Base-by-base conservation (phyloP, 2,113 vertebrate genomes). In the Sinocyclocheilus grahami region DNA sequence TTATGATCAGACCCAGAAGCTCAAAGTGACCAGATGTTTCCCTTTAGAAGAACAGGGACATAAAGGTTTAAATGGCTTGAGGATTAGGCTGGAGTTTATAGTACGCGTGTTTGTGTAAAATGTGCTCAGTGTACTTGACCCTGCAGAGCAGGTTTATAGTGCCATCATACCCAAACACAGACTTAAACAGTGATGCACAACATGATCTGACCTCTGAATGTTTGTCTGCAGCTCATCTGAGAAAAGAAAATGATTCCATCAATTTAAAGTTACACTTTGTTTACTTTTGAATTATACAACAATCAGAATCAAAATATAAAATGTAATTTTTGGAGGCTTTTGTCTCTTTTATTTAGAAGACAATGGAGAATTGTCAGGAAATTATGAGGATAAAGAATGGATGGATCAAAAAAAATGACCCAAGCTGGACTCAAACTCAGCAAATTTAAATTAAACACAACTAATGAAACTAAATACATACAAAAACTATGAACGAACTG, bases 1-100 rank as follows among this genome's bases (percentile, higher is more conserved):
- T 80, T 80, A 58, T 11, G 51, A 53, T 33, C 76, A 71, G 37
- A 22, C 51, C 78, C 85, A 86, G n/a, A 63, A 81, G 67, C 55
- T 60, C 78, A 81, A 58, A 79, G 55, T 81, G 85, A 62, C 51
- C 85, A 86, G 85, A 86, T 86, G 85, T 86, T 86, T 84, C 78
- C 78, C 85, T 81, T 81, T 62, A 81, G 11, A 74, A 48, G 22
- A 60, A 37, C 67, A 58, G 51, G 82, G 33, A 58, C 51, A n/a
- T 84, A 84, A 75, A 74, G 33, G 30, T 69, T 74, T 84, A n/a
- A 84, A 74, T 74, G 69, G 69, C 82, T 58, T 60, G 10, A 24
- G 82, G 82, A 84, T 60, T 81, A 46, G 22, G 5, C 4, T 46
- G 51, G 51, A 60, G 78, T 63, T 86, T 69, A 80, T 7, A 67